A percentile compares a stretch with the other conserved stretches of the same genome.
These are phyloP conservation scores for Alexandromys fortis DNA, from an alignment of 2,113 vertebrate species.

Conservation along the genomic window DNA sequence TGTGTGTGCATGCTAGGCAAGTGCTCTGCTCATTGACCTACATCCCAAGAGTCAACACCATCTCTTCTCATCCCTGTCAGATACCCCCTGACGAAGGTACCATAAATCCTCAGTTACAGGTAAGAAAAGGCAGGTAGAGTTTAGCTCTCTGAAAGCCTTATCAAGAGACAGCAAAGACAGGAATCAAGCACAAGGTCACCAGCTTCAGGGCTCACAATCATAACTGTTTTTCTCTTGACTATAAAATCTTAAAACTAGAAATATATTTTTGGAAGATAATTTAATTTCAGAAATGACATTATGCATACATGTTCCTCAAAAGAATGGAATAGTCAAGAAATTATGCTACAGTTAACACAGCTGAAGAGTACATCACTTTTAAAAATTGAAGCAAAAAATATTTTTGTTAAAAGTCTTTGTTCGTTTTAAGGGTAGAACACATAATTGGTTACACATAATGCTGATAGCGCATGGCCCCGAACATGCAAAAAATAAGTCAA, in stretches of 20 bases:
- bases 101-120: background rate
- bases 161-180: background rate
- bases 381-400: conserved; percentile 29
- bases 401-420: conserved; percentile 21
- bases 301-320: conserved; percentile 24
- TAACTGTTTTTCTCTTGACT: background rate
- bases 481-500: background rate
- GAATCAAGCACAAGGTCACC: background rate
- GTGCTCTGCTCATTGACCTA: background rate
- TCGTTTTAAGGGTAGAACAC: background rate
- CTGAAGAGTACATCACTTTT: background rate
- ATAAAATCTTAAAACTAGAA: conserved; percentile 22
- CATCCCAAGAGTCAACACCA: background rate
- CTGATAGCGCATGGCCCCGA: background rate
- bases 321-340: conserved; percentile 20
- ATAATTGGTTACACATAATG: background rate
- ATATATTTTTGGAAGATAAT: conserved; percentile 35
- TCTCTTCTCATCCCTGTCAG: background rate
- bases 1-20: background rate
- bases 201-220: background rate
- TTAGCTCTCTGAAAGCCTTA: background rate
- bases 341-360: background rate
- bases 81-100: background rate
- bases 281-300: conserved; percentile 45
- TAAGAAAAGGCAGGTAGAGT: background rate